These are phyloP conservation scores for Dasysyrphus tricinctus DNA, from an alignment of 2,888 invertebrate genomes.

Conservation along the genomic window DNA sequence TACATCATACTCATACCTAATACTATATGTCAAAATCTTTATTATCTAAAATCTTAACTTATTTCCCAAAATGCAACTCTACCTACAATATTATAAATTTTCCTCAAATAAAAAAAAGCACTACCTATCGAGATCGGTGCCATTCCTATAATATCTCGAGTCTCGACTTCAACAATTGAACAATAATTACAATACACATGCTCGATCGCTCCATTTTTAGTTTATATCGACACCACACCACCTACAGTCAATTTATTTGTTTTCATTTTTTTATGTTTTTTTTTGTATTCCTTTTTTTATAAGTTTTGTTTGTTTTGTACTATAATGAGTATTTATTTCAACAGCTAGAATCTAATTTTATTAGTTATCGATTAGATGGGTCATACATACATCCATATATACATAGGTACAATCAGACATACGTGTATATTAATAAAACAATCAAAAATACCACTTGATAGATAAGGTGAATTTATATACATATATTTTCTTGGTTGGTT, in stretches of 20 bases:
- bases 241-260: slow-evolving; percentile 15
- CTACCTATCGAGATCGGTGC: slow-evolving; percentile 24
- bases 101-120: slow-evolving; percentile 13
- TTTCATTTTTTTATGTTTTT: not conserved
- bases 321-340: slow-evolving; percentile 30
- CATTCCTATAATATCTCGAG: not conserved
- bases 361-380: slow-evolving; percentile 64
- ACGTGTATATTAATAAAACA: not conserved
- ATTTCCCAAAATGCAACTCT: not conserved
- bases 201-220: slow-evolving; percentile 56
- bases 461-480: slow-evolving; percentile 32
- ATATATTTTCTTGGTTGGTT: not conserved
- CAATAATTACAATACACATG: slow-evolving; percentile 60
- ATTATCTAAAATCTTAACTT: not conserved
- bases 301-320: slow-evolving; percentile 15
- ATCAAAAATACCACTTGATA: slow-evolving; percentile 22
- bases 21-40: too few species aligned
- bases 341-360: slow-evolving; percentile 64
- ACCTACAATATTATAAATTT: not conserved
- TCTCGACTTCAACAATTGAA: slow-evolving; percentile 53
- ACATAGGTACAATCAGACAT: slow-evolving; percentile 22
- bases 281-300: not conserved
- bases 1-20: too few species aligned
- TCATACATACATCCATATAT: not conserved
- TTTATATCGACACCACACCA: slow-evolving; percentile 39